Evolutionary conservation across 2,113 vertebrate species (phyloP).

Genomic region (Pelmatolapia mariae): DNA sequence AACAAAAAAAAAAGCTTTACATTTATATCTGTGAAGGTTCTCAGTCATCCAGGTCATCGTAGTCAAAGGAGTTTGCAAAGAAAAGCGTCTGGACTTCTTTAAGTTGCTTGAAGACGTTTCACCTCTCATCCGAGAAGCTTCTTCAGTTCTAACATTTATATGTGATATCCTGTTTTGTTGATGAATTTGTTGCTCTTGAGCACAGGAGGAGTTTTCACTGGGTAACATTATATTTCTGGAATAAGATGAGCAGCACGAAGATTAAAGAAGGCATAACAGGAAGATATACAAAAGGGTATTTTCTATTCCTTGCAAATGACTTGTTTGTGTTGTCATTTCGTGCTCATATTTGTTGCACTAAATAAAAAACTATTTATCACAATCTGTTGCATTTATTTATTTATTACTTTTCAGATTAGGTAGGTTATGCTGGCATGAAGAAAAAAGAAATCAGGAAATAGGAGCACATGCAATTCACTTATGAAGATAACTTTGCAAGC

Average conservation of each 20-base stretch:
- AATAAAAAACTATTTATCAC: constrained; percentile 28
- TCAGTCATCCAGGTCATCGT: no score
- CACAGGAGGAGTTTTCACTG: not conserved
- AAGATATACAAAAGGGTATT: not conserved
- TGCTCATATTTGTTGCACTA: not conserved
- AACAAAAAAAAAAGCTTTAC: not conserved
- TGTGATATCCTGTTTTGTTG: not conserved
- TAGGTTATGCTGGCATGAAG: not conserved
- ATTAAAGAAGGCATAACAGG: not conserved
- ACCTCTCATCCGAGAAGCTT: no score
- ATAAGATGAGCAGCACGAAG: not conserved
- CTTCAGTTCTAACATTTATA: no score
- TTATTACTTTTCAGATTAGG: not conserved
- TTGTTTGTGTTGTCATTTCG: not conserved
- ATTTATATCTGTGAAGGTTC: no score
- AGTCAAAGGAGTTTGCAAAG: no score
- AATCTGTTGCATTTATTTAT: not conserved
- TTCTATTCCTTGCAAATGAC: not conserved
- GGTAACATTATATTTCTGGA: not conserved
- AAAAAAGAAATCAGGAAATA: not conserved
- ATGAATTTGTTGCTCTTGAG: not conserved
- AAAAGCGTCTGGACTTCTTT: no score
- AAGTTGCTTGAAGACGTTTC: no score
- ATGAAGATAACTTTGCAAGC: not conserved
- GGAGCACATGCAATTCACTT: not conserved